Evolutionary conservation across 2,888 invertebrate species (phyloP).

Genomic region (Nymphalis c-album): DNA sequence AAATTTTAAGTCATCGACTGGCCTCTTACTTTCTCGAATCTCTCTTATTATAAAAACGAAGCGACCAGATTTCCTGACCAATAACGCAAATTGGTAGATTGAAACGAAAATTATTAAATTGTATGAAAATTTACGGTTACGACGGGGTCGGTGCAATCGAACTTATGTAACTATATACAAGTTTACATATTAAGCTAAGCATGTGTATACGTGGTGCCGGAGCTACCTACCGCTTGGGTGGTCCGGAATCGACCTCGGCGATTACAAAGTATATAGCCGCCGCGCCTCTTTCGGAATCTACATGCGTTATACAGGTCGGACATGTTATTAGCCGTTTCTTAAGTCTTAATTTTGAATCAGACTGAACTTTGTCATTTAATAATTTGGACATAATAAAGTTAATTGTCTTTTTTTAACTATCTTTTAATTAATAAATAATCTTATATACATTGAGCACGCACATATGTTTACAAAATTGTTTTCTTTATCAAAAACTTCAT

Average conservation of each 20-base stretch:
- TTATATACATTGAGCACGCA: not conserved
- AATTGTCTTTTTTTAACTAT: not conserved
- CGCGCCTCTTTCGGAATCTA: conserved; percentile 40
- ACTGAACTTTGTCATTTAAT: not conserved
- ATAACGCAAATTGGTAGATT: conserved; percentile 72
- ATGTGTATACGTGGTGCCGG: conserved; percentile 54
- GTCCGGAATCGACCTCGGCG: conserved; percentile 69
- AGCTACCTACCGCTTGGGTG: conserved; percentile 68
- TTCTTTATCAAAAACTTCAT: not conserved
- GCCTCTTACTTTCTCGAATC: conserved; percentile 55
- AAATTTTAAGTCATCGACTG: conserved; percentile 54
- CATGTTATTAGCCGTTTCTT: conserved; percentile 32
- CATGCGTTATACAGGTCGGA: conserved; percentile 29
- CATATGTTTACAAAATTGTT: conserved; percentile 1
- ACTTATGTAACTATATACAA: conserved; percentile 38
- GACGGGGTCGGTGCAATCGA: conserved; percentile 26
- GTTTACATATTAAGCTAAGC: conserved; percentile 41
- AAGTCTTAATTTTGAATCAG: conserved; percentile 8
- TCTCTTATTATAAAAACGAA: conserved; percentile 63
- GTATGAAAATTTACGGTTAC: conserved; percentile 55
- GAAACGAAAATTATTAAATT: conserved; percentile 76
- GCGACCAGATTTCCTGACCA: conserved; percentile 46
- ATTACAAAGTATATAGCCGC: conserved; percentile 66
- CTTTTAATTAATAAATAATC: not conserved
- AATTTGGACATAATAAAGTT: not conserved